These are phyloP conservation scores for Ctenosaura bakeri DNA, from an alignment of 2,797 vertebrate species.

Conservation along the genomic window DNA sequence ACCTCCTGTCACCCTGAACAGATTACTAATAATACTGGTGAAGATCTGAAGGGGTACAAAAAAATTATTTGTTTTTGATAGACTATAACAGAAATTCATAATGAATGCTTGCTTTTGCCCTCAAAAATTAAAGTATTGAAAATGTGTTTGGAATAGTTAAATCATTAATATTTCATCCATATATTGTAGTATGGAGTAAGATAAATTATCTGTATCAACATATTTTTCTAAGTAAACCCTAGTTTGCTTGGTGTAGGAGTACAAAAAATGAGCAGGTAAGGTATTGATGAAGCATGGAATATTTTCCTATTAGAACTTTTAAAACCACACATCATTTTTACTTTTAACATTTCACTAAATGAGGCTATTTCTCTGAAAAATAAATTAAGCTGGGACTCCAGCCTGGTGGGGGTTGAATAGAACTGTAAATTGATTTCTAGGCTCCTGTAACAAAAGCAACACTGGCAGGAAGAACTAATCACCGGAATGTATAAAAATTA, in stretches of 20 bases:
- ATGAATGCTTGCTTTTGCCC: not conserved
- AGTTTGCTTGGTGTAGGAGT: conserved; percentile 42
- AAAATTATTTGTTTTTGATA: not conserved
- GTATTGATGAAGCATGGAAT: not conserved
- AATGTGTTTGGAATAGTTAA: conserved; percentile 14
- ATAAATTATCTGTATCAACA: conserved; percentile 20
- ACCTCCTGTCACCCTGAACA: not conserved
- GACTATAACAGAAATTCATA: not conserved
- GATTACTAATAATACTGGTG: not conserved
- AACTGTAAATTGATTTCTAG: not conserved
- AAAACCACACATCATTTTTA: conserved; percentile 13
- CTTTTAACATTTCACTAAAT: conserved; percentile 22
- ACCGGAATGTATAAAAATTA: conserved; percentile 6
- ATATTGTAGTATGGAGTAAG: not conserved
- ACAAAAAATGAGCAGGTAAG: conserved; percentile 17
- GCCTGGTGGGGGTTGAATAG: not conserved
- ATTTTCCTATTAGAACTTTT: conserved; percentile 30
- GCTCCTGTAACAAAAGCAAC: not conserved
- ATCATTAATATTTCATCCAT: not conserved
- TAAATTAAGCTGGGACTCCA: not conserved
- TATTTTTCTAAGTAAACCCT: not conserved
- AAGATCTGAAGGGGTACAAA: not conserved
- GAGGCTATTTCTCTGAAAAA: conserved; percentile 40
- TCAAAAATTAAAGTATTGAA: conserved; percentile 37
- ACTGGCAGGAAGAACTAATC: conserved; percentile 24